A percentile compares a stretch with the other conserved stretches of the same genome.
phyloP scores from a whole-genome alignment of 1,140 invertebrate genomes.

The Atta cephalotes region DNA sequence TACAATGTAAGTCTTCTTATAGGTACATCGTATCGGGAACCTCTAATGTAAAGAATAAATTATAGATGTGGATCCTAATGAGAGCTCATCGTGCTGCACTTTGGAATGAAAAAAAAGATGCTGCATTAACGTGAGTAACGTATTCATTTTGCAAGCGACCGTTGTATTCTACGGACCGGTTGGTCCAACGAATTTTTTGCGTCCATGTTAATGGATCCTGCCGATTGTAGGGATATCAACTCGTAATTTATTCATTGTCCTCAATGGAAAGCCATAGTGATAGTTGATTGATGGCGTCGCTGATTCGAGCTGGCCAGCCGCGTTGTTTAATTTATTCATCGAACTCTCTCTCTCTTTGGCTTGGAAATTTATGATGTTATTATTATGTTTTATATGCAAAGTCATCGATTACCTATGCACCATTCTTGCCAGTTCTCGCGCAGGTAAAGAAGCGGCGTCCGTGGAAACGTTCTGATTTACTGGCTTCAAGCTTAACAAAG shows the following conservation, averaged over 20 bases:
- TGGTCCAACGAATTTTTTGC: constrained; percentile 23
- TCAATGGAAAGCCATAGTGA: constrained; percentile 41
- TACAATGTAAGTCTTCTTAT: background rate
- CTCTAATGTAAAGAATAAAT: constrained; percentile 15
- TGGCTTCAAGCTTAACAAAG: constrained; percentile 46
- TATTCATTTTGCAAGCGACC: constrained; percentile 11
- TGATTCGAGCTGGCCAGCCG: constrained; percentile 26
- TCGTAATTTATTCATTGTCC: constrained; percentile 56
- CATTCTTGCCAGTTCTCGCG: constrained; percentile 29
- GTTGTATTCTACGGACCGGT: background rate
- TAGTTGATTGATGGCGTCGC: constrained; percentile 50
- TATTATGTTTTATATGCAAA: constrained; percentile 56
- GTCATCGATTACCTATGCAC: constrained; percentile 45
- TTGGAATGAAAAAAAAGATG: background rate
- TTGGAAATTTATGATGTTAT: constrained; percentile 45
- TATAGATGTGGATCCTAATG: constrained; percentile 23
- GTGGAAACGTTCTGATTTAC: constrained; percentile 44
- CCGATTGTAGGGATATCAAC: constrained; percentile 37
- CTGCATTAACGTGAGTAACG: background rate
- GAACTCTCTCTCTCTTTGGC: constrained; percentile 34
- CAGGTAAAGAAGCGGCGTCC: background rate
- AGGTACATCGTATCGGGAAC: background rate
- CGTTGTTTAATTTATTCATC: constrained; percentile 56
- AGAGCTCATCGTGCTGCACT: constrained; percentile 12
- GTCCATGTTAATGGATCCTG: constrained; percentile 30